Conservation (phyloP, 2,113 vertebrate genomes). For the Vidua chalybeata region DNA sequence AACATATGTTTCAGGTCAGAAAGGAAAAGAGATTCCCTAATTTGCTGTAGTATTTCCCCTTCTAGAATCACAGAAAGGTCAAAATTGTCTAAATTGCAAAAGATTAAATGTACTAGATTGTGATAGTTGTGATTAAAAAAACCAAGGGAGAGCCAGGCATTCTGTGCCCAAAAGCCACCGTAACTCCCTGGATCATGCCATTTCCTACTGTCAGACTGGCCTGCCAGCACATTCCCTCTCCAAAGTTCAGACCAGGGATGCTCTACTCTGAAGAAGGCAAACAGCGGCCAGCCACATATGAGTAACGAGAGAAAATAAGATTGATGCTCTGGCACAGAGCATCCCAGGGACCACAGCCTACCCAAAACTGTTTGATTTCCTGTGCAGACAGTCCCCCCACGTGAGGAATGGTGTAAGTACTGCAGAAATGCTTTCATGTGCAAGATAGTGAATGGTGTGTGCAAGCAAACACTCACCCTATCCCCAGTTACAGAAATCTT, state of each 20-base stretch:
- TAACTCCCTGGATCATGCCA: neutral
- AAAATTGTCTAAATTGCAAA: neutral
- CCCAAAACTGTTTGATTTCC: neutral
- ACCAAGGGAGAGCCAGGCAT: neutral
- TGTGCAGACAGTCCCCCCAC: neutral
- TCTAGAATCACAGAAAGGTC: neutral
- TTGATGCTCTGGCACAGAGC: neutral
- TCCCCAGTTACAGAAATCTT: neutral
- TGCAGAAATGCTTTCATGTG: neutral
- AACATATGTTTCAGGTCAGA: neutral
- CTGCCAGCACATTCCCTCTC: neutral
- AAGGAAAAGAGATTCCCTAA: neutral
- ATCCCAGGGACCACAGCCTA: neutral
- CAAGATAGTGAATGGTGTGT: neutral
- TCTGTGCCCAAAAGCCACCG: neutral
- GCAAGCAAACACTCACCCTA: neutral
- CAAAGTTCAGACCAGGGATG: neutral
- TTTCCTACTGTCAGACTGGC: neutral
- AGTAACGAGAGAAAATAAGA: neutral
- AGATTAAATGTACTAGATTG: neutral
- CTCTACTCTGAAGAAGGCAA: neutral
- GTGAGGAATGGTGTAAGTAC: neutral
- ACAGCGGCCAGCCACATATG: accelerated
- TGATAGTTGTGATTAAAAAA: neutral
- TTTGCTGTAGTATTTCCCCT: neutral